Evolutionary conservation across 2,797 vertebrate genomes (phyloP).

Genomic region (Intellagama lesueurii): DNA sequence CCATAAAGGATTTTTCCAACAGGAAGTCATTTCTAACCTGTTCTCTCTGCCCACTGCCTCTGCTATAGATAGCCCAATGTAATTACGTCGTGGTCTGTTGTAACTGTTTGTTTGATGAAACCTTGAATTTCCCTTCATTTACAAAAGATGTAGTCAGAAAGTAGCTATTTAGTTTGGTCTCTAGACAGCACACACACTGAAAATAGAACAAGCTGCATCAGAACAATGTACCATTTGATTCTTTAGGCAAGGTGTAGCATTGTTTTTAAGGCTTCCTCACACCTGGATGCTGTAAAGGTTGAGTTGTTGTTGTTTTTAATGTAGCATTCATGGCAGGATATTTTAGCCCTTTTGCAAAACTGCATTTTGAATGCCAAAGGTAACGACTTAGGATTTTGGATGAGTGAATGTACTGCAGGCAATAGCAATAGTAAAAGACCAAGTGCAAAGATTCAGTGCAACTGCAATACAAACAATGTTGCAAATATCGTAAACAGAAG

Average conservation of each 20-base stretch:
- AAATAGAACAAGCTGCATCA: slow-evolving; percentile 26
- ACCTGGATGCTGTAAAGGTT: slow-evolving; percentile 19
- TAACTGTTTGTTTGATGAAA: slow-evolving; percentile 34
- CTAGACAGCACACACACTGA: slow-evolving; percentile 31
- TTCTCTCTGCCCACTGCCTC: slow-evolving; percentile 23
- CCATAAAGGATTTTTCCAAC: slow-evolving; percentile 34
- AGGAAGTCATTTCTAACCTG: slow-evolving; percentile 54
- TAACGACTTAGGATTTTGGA: slow-evolving; percentile 3
- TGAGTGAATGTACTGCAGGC: slow-evolving; percentile 41
- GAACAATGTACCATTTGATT: slow-evolving; percentile 11
- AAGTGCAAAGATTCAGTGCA: neutral
- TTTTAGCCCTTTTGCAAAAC: slow-evolving; percentile 4
- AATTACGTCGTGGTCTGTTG: fast-evolving
- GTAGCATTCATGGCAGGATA: slow-evolving; percentile 17
- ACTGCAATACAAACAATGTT: neutral
- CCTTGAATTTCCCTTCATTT: neutral
- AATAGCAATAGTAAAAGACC: slow-evolving; percentile 16
- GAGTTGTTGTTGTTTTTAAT: neutral
- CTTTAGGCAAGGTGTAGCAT: neutral
- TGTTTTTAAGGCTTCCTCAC: slow-evolving; percentile 16
- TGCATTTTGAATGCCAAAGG: neutral
- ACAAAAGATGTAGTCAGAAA: slow-evolving; percentile 30
- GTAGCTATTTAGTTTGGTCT: slow-evolving; percentile 45
- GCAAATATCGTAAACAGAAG: too few relatives aligned
- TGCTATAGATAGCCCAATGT: slow-evolving; percentile 13